Base-by-base conservation (phyloP, 2,888 invertebrate species). In the Tachina lurida region DNA sequence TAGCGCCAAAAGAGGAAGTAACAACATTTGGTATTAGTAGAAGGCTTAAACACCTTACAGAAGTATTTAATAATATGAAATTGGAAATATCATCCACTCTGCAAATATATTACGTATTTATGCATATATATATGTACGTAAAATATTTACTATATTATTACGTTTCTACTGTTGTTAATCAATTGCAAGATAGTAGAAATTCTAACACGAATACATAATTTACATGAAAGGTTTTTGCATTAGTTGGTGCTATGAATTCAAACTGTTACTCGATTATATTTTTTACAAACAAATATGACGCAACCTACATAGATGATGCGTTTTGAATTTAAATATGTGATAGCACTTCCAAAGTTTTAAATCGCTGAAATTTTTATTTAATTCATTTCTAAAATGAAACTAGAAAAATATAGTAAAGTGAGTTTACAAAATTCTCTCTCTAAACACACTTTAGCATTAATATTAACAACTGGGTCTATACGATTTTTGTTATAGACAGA, bases 241-340 rank as follows among this genome's bases (percentile, higher is more conserved):
- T 17, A 47, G 31, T 62, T 63, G 62, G 2, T 43, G 58, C 62
- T 84, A 58, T 84, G 71, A 67, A 84, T 62, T 76, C 58, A 56
- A 15, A 76, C 77, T 80, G 22, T 47, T 52, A 54, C 31, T 56
- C 63, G 49, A n/a, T 62, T 45, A 67, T 43, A 77, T 68, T n/a
- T 63, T 73, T 81, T 74, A 60, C 39, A 63, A 71, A 71, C 22
- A 70, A 80, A 41, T 77, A 84, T 85, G 81, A 85, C 81, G 84
- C 47, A 85, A 85, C 68, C 54, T 52, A 85, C 68, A 47, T 58
- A 58, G 58, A 58, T 73, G 49, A 68, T 81, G 67, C 54, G 60
- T 74, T 73, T 81, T 70, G 58, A 77, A 73, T 76, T 68, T 81
- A 39, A 67, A 47, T 22, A 41, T 49, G 9, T 67, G 13, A 73